Base-by-base conservation (phyloP, 1,140 invertebrate species). In the Cotesia vestalis region DNA sequence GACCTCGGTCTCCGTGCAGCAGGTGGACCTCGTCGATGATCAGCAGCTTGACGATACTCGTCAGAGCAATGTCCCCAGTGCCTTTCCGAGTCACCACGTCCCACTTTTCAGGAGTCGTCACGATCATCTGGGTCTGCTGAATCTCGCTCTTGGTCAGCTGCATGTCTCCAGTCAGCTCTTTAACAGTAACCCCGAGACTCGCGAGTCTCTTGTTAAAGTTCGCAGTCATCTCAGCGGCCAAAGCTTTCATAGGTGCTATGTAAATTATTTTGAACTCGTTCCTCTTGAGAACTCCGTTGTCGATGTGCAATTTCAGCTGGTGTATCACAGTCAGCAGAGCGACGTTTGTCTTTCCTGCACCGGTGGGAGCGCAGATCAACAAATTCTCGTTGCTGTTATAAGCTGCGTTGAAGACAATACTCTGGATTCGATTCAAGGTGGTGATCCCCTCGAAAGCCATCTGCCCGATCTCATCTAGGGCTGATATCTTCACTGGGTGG, bases 71-170 rank as follows among this genome's bases (percentile, higher is more conserved):
- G 86, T 99, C 97, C 38, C 96, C 95, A 87, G 86, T 91, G 73
- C 94, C 92, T 88, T 99, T 99, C 70, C 98, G 88, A 0, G 98
- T 99, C 1, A 99, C 96, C 12, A 99, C 97, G 87, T 99, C 98
- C 98, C 98, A 99, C 83, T 99, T 99, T 87, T 99, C 98, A 0
- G 98, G 98, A 0, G 98, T 99, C 1, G 97, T 98, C 3, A 99
- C 95, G 17, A 99, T 90, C 92, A 99, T 98, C 87, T 99, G 98
- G 0, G 98, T 99, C 79, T 96, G 92, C 20, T 92, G 89, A 71
- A 99, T 98, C 88, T 99, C 98, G 46, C 91, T 89, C 84, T 98
- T 99, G 0, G 96, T 97, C 20, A 99, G 86, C 80, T 98, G 96
- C 94, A 99, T 99, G 84, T 99, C 98, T 14, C 98, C 98, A 0